phyloP scores from a whole-genome alignment of 2,888 invertebrate genomes.

The Netelia virgata region DNA sequence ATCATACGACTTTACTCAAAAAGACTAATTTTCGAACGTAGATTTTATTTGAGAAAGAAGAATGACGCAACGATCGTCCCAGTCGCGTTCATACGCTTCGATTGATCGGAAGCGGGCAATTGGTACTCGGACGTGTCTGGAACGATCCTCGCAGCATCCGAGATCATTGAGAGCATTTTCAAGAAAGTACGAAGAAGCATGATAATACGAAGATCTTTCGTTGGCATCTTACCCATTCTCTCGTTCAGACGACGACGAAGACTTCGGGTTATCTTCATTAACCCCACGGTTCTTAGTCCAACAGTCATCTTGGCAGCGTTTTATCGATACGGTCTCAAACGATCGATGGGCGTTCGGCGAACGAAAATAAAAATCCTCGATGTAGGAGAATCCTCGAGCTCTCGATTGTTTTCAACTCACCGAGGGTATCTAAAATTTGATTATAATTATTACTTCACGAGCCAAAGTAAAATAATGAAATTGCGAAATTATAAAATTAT shows the following conservation, averaged over 20 bases:
- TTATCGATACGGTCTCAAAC: constrained; percentile 49
- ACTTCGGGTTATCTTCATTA: constrained; percentile 75
- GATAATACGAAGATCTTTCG: constrained; percentile 10
- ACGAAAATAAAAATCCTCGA: constrained; percentile 34
- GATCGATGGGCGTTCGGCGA: constrained; percentile 26
- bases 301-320: constrained; percentile 70
- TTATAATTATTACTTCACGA: background rate
- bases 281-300: constrained; percentile 73
- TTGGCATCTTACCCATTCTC: constrained; percentile 74
- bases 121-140: constrained; percentile 17
- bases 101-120: constrained; percentile 31
- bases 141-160: constrained; percentile 25
- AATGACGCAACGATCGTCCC: constrained; percentile 51
- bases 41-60: background rate
- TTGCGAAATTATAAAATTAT: background rate
- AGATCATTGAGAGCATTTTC: background rate
- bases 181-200: background rate
- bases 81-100: constrained; percentile 22
- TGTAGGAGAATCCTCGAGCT: background rate
- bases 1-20: background rate
- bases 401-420: constrained; percentile 53
- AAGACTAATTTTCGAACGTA: background rate
- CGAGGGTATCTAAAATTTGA: constrained; percentile 50
- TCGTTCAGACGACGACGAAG: constrained; percentile 74
- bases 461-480: background rate